Conservation (phyloP, 2,113 vertebrate species). For the Lepidiolamprologus cunningtoni region DNA sequence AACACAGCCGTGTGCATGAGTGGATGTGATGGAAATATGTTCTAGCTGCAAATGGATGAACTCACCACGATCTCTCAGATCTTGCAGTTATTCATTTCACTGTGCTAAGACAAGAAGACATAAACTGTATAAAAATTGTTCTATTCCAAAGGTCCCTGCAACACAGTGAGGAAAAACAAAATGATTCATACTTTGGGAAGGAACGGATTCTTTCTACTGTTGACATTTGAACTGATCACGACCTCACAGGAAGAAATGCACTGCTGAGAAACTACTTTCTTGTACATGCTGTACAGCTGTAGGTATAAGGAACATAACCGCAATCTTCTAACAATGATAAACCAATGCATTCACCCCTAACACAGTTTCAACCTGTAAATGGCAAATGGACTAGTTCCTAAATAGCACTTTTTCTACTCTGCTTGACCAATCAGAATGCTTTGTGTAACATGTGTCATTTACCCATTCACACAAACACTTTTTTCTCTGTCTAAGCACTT, state of each 20-base stretch:
- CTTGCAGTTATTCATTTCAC: background rate
- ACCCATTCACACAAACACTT: background rate
- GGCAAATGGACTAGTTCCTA: background rate
- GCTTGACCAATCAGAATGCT: background rate
- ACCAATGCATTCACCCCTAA: background rate
- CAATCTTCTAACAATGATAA: background rate
- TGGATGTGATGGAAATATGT: slow-evolving; percentile 21
- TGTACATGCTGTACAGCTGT: background rate
- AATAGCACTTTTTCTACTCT: background rate
- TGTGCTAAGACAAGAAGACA: background rate
- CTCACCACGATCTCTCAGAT: background rate
- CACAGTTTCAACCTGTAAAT: background rate
- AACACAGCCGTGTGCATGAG: background rate
- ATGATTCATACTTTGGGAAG: background rate
- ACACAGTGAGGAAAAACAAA: background rate
- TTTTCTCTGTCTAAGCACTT: background rate
- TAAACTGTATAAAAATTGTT: background rate
- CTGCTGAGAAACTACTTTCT: background rate
- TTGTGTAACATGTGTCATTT: background rate
- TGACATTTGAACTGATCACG: background rate
- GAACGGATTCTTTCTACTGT: background rate
- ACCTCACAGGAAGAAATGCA: background rate
- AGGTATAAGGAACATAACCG: background rate
- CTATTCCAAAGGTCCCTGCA: background rate
- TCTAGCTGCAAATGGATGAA: background rate